phyloP scores from a whole-genome alignment of 2,888 invertebrate species.

The Hololepta plana region DNA sequence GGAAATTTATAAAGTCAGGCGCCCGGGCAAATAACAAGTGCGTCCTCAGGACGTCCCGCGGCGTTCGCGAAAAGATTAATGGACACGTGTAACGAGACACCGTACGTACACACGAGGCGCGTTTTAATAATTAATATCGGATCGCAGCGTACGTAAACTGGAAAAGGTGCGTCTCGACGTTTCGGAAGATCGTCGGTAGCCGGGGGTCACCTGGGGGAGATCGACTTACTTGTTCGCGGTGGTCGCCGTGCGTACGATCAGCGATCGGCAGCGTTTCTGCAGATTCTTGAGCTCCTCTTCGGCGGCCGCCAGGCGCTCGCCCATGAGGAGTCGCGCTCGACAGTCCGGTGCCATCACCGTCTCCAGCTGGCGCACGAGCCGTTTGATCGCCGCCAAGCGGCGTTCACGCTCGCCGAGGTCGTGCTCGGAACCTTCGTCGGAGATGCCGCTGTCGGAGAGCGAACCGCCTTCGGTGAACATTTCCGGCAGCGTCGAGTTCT shows the following conservation, averaged over 20 bases:
- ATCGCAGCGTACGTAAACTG: no score
- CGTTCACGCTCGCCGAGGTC: slow-evolving; percentile 46
- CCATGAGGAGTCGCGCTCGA: slow-evolving; percentile 42
- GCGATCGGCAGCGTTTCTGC: slow-evolving; percentile 50
- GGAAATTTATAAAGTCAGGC: slow-evolving; percentile 9
- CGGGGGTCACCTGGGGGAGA: no score
- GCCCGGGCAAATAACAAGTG: no score
- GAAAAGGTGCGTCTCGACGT: no score
- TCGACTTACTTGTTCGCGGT: slow-evolving; percentile 6
- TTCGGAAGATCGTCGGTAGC: no score
- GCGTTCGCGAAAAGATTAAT: no score
- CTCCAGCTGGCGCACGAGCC: slow-evolving; percentile 47
- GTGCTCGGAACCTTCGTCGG: slow-evolving; percentile 54
- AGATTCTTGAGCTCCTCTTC: slow-evolving; percentile 50
- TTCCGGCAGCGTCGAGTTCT: slow-evolving; percentile 29
- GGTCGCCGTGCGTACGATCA: slow-evolving; percentile 37
- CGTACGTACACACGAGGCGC: no score
- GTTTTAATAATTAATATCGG: no score
- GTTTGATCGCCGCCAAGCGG: slow-evolving; percentile 44
- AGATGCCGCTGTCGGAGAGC: slow-evolving; percentile 63
- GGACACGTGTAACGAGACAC: no score
- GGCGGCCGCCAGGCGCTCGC: slow-evolving; percentile 51
- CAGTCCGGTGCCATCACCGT: slow-evolving; percentile 48
- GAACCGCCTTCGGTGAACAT: slow-evolving; percentile 37
- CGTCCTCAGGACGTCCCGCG: no score